Percentiles rank a stretch among this genome's conserved stretches.
These are phyloP conservation scores for Erythrocercus mccallii DNA, from an alignment of 2,113 vertebrate species.

Conservation along the genomic window DNA sequence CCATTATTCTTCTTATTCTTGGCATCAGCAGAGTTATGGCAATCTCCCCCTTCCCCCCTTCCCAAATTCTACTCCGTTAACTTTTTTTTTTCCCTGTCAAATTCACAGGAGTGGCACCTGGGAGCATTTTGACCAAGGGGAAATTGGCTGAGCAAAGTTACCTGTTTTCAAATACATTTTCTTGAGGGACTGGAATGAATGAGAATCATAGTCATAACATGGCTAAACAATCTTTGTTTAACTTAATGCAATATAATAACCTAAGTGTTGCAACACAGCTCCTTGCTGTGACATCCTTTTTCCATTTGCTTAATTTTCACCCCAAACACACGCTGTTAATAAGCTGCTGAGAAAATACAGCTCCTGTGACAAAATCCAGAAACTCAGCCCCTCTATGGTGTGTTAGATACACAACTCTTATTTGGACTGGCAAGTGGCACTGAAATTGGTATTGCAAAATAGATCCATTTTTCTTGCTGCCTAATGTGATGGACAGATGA, in stretches of 20 bases:
- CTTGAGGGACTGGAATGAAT: slow-evolving; percentile 32
- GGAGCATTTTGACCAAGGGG: slow-evolving; percentile 37
- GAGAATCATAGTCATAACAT: slow-evolving; percentile 41
- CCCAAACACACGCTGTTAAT: slow-evolving; percentile 61
- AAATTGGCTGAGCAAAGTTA: slow-evolving; percentile 47
- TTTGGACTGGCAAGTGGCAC: slow-evolving; percentile 64
- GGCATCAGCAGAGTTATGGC: slow-evolving; percentile 22
- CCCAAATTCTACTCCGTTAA: background rate
- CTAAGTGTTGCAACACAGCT: slow-evolving; percentile 62
- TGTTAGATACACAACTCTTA: slow-evolving; percentile 50
- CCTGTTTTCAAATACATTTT: slow-evolving; percentile 42
- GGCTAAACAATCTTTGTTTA: slow-evolving; percentile 57
- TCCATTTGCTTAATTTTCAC: slow-evolving; percentile 64
- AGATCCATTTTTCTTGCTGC: slow-evolving; percentile 50
- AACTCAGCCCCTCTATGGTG: slow-evolving; percentile 29
- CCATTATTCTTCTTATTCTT: slow-evolving; percentile 57
- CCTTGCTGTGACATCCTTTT: slow-evolving; percentile 64
- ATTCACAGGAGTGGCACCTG: slow-evolving; percentile 44
- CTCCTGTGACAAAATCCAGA: slow-evolving; percentile 65
- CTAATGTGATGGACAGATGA: slow-evolving; percentile 42
- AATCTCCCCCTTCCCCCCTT: background rate
- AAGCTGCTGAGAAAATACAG: slow-evolving; percentile 62
- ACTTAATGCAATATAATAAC: slow-evolving; percentile 64
- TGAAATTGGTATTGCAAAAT: slow-evolving; percentile 46
- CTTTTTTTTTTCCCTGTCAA: background rate